Evolutionary conservation across 2,888 invertebrate genomes (phyloP), one percentile per base, ranked within the genome.

Genomic region (Spisula subtruncata): DNA sequence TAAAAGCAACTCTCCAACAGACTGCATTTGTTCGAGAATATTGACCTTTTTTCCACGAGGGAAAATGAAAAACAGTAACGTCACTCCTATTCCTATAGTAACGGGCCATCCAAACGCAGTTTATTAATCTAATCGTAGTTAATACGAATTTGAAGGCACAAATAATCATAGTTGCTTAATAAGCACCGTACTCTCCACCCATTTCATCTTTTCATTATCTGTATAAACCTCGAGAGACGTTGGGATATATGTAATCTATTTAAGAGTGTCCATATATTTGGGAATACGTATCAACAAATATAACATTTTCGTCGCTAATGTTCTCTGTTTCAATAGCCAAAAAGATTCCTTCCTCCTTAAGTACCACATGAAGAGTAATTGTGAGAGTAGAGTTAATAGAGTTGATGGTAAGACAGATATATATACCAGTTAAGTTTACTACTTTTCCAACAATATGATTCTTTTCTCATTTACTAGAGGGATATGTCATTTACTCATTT

Each of bases 201-300:
- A n/a, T 16, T n/a, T 60, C 60, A 60, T 60, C 60, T 60, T 60
- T 48, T 48, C 48, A 60, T 20, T 60, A n/a, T 60, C 60, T n/a
- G 60, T n/a, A n/a, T 60, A 60, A 60, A 60, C 6, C 60, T n/a
- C 60, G 6, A 8, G 60, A 20, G 60, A 60, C 60, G n/a, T n/a
- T 12, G 48, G n/a, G 20, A 20, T 60, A 60, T n/a, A 60, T 60
- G 60, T 60, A 60, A n/a, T n/a, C 60, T n/a, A 60, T 60, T 60
- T 60, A n/a, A n/a, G 60, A 60, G 18, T 8, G 60, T n/a, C n/a
- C 60, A 20, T 60, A 60, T 60, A 60, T n/a, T 60, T 60, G 60
- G 20, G 60, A 60, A 60, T 60, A 20, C 60, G n/a, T 60, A 60
- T 48, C 12, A 48, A 48, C 48, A 60, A 60, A 60, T 60, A n/a